These are phyloP conservation scores for Troides helena DNA, from an alignment of 2,888 invertebrate genomes.

Conservation along the genomic window DNA sequence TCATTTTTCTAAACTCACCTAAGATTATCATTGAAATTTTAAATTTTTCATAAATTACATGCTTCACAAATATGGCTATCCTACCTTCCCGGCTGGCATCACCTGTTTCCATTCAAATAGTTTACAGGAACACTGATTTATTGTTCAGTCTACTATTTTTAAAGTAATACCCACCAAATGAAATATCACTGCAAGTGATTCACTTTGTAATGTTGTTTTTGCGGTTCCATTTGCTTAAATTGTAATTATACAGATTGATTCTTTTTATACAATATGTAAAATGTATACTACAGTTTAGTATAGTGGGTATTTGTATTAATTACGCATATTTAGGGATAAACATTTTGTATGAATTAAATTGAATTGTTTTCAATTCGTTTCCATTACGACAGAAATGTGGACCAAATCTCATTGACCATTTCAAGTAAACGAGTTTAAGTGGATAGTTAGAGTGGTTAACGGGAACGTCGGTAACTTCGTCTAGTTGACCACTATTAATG, in stretches of 20 bases:
- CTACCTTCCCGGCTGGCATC: slow-evolving; percentile 43
- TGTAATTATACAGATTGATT: background rate
- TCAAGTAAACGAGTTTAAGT: background rate
- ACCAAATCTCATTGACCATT: background rate
- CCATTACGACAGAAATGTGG: background rate
- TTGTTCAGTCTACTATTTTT: slow-evolving; percentile 36
- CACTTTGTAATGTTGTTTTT: background rate
- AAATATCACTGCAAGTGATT: slow-evolving; percentile 8
- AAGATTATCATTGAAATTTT: too few species aligned
- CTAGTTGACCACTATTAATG: background rate
- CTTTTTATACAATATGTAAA: background rate
- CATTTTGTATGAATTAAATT: background rate
- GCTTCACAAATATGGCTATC: slow-evolving; percentile 38
- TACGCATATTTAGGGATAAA: background rate
- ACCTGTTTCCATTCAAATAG: slow-evolving; percentile 48
- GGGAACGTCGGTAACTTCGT: background rate
- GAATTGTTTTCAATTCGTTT: background rate
- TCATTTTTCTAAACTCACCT: too few species aligned
- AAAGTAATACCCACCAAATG: slow-evolving; percentile 22
- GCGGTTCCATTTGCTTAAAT: background rate
- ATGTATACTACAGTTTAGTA: background rate
- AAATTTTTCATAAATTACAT: background rate
- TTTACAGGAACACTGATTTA: slow-evolving; percentile 46
- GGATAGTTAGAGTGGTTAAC: background rate
- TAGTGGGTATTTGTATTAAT: background rate